phyloP scores from a whole-genome alignment of 2,797 vertebrate species.

The Spinus pinus region DNA sequence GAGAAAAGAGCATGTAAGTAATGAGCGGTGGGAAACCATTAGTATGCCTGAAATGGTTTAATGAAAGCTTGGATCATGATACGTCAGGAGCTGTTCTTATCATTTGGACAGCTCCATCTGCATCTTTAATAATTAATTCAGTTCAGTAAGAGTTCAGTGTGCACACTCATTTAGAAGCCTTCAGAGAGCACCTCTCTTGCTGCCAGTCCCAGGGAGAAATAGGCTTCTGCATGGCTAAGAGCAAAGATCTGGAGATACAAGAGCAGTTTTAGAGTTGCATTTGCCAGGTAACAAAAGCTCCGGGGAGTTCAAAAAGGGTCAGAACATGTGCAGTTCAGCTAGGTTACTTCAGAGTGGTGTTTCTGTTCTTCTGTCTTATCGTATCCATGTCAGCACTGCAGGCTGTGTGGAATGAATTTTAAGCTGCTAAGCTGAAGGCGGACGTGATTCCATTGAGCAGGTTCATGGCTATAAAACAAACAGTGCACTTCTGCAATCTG shows the following conservation, averaged over 20 bases:
- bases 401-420: conserved; percentile 88
- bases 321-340: conserved; percentile 88
- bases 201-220: conserved; percentile 84
- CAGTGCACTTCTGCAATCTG: conserved; percentile 58
- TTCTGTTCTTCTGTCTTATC: conserved; percentile 93
- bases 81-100: conserved; percentile 93
- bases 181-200: conserved; percentile 77
- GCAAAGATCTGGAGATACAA: conserved; percentile 87
- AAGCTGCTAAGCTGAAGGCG: conserved; percentile 75
- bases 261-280: conserved; percentile 77
- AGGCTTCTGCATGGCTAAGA: conserved; percentile 91
- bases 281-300: conserved; percentile 86
- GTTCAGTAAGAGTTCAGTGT: conserved; percentile 97
- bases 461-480: conserved; percentile 78
- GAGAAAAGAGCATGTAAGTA: conserved; percentile 91
- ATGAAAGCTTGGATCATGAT: conserved; percentile 97
- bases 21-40: conserved; percentile 91
- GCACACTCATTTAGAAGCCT: conserved; percentile 87
- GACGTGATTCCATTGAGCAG: conserved; percentile 81
- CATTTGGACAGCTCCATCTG: conserved; percentile 99
- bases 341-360: conserved; percentile 88
- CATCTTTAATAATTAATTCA: conserved; percentile 99
- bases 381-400: conserved; percentile 94
- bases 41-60: conserved; percentile 95
- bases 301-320: conserved; percentile 85